Evolutionary conservation across 2,113 vertebrate species (phyloP).

Genomic region (Sterna hirundo): DNA sequence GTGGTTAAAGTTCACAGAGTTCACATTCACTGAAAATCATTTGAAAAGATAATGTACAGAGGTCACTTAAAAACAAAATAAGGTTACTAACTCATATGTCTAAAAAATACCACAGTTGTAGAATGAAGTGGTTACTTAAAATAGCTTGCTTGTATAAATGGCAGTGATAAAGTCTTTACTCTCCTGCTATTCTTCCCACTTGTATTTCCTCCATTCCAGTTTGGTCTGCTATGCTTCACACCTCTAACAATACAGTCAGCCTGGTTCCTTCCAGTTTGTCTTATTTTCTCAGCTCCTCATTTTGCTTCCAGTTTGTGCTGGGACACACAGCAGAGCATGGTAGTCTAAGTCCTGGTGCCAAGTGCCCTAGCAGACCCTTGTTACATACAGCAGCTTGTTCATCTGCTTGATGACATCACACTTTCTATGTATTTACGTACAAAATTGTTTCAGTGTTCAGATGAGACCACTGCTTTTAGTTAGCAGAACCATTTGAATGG

Average conservation of each 20-base stretch:
- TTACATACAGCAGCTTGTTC: neutral
- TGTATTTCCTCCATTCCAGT: neutral
- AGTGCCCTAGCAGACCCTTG: neutral
- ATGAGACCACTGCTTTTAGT: neutral
- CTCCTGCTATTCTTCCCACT: neutral
- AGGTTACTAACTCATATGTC: neutral
- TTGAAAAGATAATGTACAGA: neutral
- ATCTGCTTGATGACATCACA: neutral
- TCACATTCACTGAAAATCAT: neutral
- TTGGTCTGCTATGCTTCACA: neutral
- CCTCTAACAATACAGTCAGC: neutral
- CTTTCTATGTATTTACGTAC: neutral
- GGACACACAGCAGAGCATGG: too few relatives aligned
- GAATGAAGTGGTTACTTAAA: neutral
- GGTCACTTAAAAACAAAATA: neutral
- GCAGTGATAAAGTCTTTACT: neutral
- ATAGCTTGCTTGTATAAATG: neutral
- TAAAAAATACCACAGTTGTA: neutral
- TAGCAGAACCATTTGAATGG: neutral
- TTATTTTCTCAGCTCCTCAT: neutral
- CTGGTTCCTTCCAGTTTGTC: neutral
- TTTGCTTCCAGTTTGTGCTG: neutral
- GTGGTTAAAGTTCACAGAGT: neutral
- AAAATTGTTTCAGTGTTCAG: neutral
- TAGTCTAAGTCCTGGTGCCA: neutral